Base-by-base conservation (phyloP, 2,888 invertebrate species). In the Chloromyia formosa region DNA sequence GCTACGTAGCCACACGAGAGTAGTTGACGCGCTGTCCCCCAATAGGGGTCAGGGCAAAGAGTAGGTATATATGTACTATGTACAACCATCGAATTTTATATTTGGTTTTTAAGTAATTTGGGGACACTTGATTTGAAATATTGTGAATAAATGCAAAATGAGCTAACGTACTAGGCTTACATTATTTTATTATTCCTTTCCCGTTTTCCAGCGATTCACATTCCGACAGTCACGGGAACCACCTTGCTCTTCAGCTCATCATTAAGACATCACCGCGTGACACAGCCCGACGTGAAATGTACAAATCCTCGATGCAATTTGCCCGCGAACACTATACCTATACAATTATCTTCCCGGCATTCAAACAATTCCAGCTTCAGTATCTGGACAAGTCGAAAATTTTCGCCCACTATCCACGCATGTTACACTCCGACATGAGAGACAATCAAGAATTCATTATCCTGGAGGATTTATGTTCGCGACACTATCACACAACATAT, bases 361-460 rank as follows among this genome's bases (percentile, higher is more conserved):
- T 75, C 23, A 69, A 75, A 27, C 27, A 69, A 27, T 75, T 75
- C 14, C 75, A 75, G 45, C 74, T 20, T 1, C 40, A 35, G 12
- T 54, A 74, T 64, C 54, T 75, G 1, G 12, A 27, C 1, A 58
- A 68, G 12, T 35, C 49, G 1, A 14, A 75, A 49, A 71, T 75
- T 20, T 76, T 76, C 53, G 53, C 54, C 10, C 23, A 73, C 40
- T 76, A 76, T 73, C 74, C 76, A 14, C 27, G 58, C 77, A 61
- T 87, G 7, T 85, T 87, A 69, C 78, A 86, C 0, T 77, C 84
- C 0, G 80, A 83, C 60, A 81, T 80, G 1, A 87, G 88, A 75
- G 87, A 87, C 0, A 76, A 77, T 0, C 82, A 86, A 72, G 88
- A 88, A 75, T 86, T 86, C 0, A 80, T 88, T 18, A 85, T 86